Evolutionary conservation across 2,113 vertebrate genomes (phyloP), one percentile per base, ranked within the genome.

Genomic region (Theristicus caerulescens): DNA sequence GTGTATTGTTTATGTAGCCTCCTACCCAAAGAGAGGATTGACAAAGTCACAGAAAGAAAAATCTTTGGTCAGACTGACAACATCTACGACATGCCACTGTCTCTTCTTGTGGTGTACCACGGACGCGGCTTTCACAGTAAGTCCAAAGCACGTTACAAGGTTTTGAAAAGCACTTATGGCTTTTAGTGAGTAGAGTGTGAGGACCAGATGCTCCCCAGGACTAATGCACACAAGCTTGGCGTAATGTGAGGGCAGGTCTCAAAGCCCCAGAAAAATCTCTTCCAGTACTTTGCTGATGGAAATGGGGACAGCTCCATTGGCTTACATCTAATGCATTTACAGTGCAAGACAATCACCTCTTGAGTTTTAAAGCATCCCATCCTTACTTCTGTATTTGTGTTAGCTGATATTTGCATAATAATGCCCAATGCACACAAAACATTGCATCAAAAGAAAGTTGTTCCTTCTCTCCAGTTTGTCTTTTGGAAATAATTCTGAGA

Each of bases 41-140:
- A 86, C 65, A 86, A 34, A 11, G 55, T 54, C 66, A 80, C 24
- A 70, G 77, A 77, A 93, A 89, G 54, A 93, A 89, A 94, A 94
- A 76, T 66, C 32, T 79, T 79, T 78, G 73, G 93, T 94, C 86
- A 92, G 91, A 82, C 79, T 91, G 86, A 93, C 86, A 95, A 93
- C 66, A 94, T 90, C 82, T 67, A 86, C 0, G 0, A 95, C 92
- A 91, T 90, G 66, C 70, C 93, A 90, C 93, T 95, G 90, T 85
- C 93, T 97, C 89, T 97, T 93, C 78, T 92, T 88, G 91, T 93
- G 93, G 93, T 89, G 16, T 34, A 67, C 91, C 91, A 84, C 25
- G 6, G 77, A 79, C 8, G 5, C 0, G 2, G 73, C 77, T 94
- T 96, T 87, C 91, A 65, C 70, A 80, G 70, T 26, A 32, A 93